Evolutionary conservation across 2,888 invertebrate genomes (phyloP), one percentile per base, ranked within the genome.

Genomic region (Cantharis lateralis): DNA sequence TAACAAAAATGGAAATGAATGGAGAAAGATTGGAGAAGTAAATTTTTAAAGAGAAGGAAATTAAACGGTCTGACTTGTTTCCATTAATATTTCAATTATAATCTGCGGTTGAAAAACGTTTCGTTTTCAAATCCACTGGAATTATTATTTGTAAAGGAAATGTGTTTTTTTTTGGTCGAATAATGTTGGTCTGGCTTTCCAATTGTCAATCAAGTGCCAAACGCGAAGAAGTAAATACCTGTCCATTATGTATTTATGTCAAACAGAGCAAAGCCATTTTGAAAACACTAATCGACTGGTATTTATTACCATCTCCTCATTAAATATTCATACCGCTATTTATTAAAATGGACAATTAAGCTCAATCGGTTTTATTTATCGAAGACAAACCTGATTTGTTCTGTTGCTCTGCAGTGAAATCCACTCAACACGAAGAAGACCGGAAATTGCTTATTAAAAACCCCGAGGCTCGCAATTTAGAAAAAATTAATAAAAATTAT

Each of bases 31-130:
- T 69, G 62, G 71, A 63, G 69, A 18, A 71, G 66, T 73, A 77
- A 80, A 81, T 82, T 83, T 83, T 82, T 81, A 77, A 81, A 72
- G 71, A 71, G 78, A 73, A 74, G 81, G 80, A 83, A 83, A 83
- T 83, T 82, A 82, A 83, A 82, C 80, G 82, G 80, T 82, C 81
- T 79, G 76, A 80, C 64, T 64, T 64, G 80, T 80, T 76, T 76
- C 66, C 80, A 81, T 82, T 83, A 83, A 83, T 83, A 83, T 82
- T 83, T 83, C 80, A 83, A 80, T 82, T 83, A 81, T 80, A 82
- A 81, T 80, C 81, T 79, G 78, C 24, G 74, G 64, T 66, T 74
- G 74, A 76, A 70, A 72, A 75, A 13, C 32, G 32, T 32, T 79
- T 80, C 74, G 79, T 78, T 80, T 80, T 71, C 64, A 18, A 64